Base-by-base conservation (phyloP, 2,888 invertebrate genomes). In the Polyommatus iphigenia region DNA sequence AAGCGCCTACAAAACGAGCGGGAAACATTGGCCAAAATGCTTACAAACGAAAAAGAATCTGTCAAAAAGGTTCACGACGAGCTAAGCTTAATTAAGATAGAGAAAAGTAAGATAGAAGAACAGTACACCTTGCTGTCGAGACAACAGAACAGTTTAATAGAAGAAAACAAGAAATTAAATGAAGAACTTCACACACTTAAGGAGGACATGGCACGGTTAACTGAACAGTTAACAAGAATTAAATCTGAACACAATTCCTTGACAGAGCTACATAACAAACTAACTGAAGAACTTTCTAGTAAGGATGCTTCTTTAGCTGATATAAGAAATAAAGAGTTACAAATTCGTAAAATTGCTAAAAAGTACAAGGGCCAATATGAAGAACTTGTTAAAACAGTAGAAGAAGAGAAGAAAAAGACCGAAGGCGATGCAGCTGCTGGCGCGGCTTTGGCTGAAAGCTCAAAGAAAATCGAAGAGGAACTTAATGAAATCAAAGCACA, bases 341-440 rank as follows among this genome's bases (percentile, higher is more conserved):
- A 97, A 87, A 96, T 98, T 62, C 95, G 97, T 82, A 98, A 97
- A 88, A 98, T 99, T 82, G 99, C 98, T 7, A 97, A 98, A 85
- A 98, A 98, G 85, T 99, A 99, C 88, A 99, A 98, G 89, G 96
- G 96, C 13, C 97, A 97, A 83, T 98, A 95, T 87, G 97, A 97
- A 86, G 98, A 98, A 83, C 92, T 97, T 29, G 93, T 95, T 0
- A 97, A 96, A 86, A 95, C 95, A 20, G 91, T 95, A 29, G 96
- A 96, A 81, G 95, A 95, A 83, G 95, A 95, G 75, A 95, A 95
- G 83, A 94, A 94, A 81, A 95, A 93, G 81, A 89, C 89, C 78
- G 96, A 95, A 83, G 95, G 90, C 1, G 95, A 95, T 81, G 89
- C 90, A 3, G 95, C 94, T 41, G 91, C 93, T 20, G 90, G 90